Evolutionary conservation across 2,888 invertebrate species (phyloP), one percentile per base, ranked within the genome.

Genomic region (Onchidella celtica): DNA sequence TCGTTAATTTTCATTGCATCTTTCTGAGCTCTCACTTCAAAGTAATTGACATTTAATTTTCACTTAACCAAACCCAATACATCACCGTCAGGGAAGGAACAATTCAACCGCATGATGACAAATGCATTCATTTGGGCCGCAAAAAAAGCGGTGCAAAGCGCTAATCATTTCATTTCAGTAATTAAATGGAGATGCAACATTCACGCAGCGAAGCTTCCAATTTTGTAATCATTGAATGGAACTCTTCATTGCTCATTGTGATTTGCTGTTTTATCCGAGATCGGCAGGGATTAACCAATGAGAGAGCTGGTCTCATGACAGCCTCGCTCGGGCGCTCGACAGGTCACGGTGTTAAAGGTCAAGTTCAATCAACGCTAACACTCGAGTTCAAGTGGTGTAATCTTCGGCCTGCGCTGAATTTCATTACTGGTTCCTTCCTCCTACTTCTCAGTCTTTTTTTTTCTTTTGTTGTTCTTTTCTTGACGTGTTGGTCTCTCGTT

Each of bases 371-470:
- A 68, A 55, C 36, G 68, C 55, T 34, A 55, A 66, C 68, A 68
- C 77, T 77, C 59, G 68, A 77, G 55, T 77, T 77, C 55, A 66
- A 77, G 77, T 47, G 66, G 57, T 24, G 77, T 77, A 77, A 77
- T 68, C 57, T 66, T 55, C 34, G 40, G 40, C 57, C 72, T 32
- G 55, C 72, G 34, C 21, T 55, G 72, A 29, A 34, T 72, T 57
- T 55, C 72, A 34, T 34, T 72, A 3, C 9, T 21, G 32, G 70
- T 57, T 57, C 57, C 29, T 38, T 66, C 32, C 17, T 36, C 17
- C 17, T 66, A 14, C 29, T 32, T 72, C 32, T 69, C 3, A 47
- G 40, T 11, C n/a, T 40, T 63, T 63, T 63, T 63, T 63, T 27
- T 27, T 27, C 9, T 63, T 63, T 0, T 14, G 3, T 4, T 29